Evolutionary conservation across 2,888 invertebrate species (phyloP), one percentile per base, ranked within the genome.

Genomic region (Drosophila multiciliata): DNA sequence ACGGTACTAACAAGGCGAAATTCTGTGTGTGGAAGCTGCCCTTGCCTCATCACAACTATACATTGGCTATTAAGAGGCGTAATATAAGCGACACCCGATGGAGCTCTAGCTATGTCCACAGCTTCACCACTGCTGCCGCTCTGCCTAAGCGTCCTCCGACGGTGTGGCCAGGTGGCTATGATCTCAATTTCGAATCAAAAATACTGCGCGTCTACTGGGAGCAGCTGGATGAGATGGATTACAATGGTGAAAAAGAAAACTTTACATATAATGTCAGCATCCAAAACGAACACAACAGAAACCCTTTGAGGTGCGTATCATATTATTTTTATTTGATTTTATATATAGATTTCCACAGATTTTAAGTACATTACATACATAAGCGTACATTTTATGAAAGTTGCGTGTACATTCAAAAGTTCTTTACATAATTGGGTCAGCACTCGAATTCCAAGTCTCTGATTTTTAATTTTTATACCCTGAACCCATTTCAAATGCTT

Each of bases 121-220:
- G 94, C 2, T 94, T 96, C 78, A 94, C 94, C 75, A 97, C 97
- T 11, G 92, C 6, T 0, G 59, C 89, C 0, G 66, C 29, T 0
- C 8, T 1, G 69, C 97, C 97, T 2, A 94, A 93, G 12, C 93
- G 94, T 35, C 95, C 97, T 32, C 97, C 97, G 1, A 93, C 94
- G 54, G 95, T 95, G 7, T 59, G 15, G 95, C 95, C 76, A 93
- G 35, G 95, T 26, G 97, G 97, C 33, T 96, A 96, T 91, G 95
- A 96, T 90, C 94, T 95, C 78, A 94, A 95, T 83, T 91, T 2
- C 15, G 4, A 15, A 92, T 23, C 93, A 94, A 58, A 93, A 35
- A 6, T 2, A 95, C 66, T 94, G 95, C 58, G 94, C 90, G 93
- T 97, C n/a, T 97, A 97, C 91, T 98, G 97, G 97, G 95, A 96